Percentiles rank a stretch among this genome's conserved stretches.
Conservation (phyloP, 1,140 invertebrate species). For the Trichomalopsis sarcophagae region DNA sequence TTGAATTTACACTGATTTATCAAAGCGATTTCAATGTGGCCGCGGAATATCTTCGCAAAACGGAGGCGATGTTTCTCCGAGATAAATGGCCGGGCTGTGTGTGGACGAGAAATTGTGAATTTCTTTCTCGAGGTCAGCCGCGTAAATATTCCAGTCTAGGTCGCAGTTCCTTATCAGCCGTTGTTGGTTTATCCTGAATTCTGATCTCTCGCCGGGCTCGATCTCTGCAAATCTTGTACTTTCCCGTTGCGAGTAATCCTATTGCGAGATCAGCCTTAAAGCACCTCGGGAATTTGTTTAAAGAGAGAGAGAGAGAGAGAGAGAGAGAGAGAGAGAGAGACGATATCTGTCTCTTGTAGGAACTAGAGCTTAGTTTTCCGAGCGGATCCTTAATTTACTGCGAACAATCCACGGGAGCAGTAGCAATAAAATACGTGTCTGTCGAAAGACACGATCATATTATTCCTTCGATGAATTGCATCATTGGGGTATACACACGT, state of each 20-base stretch:
- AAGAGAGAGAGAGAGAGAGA: too few relatives aligned
- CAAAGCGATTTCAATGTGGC: too few relatives aligned
- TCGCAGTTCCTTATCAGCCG: background rate
- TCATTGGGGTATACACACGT: too few relatives aligned
- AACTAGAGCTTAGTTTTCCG: background rate
- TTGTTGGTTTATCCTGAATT: background rate
- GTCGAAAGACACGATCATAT: background rate
- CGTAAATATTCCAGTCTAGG: background rate
- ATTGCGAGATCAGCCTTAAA: too few relatives aligned
- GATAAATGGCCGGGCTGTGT: too few relatives aligned
- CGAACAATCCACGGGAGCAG: too few relatives aligned
- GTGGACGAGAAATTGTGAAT: background rate
- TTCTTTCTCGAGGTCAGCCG: background rate
- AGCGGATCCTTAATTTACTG: background rate
- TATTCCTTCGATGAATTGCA: background rate
- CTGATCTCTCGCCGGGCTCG: background rate
- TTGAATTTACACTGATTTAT: too few relatives aligned
- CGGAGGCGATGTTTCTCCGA: background rate
- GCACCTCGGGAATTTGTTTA: too few relatives aligned
- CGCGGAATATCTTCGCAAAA: background rate
- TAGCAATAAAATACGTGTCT: background rate
- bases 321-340: too few relatives aligned
- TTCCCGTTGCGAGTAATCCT: background rate
- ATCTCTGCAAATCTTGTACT: background rate
- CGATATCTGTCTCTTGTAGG: too few relatives aligned